Evolutionary conservation across 2,113 vertebrate genomes (phyloP), one percentile per base, ranked within the genome.

Genomic region (Vimba vimba): DNA sequence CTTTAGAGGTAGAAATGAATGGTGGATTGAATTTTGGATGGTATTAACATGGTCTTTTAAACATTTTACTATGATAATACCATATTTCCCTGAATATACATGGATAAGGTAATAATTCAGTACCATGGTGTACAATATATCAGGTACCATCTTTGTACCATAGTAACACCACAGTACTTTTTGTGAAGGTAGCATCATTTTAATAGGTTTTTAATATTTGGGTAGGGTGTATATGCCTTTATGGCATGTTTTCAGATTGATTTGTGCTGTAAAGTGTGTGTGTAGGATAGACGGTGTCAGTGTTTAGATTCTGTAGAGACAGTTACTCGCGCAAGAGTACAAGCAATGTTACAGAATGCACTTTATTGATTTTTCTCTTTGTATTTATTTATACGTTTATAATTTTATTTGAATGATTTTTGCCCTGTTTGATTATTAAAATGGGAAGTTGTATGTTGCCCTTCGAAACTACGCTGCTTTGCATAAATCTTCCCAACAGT

Each of bases 331-430:
- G n/a, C 74, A 79, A 66, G n/a, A 76, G 45, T 59, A 79, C 74
- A 86, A 75, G 17, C 86, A 86, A 73, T 89, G 86, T 83, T 83
- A 87, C 75, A 83, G 89, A 89, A 88, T 93, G 94, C 93, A 95
- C 94, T 94, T 94, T 94, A 93, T 92, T 93, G 93, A 39, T 71
- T 50, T 13, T 50, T 47, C 12, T 79, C 57, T 91, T 82, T 86
- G 79, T 87, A 73, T 89, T 86, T 78, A 86, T 91, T 90, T 82
- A 75, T 57, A 33, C 78, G 19, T 88, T 82, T 87, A 43, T 10
- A 27, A 33, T 50, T 55, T 66, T 57, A 13, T 13, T 52, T 59
- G 27, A 73, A 84, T 33, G 55, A 47, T 64, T 43, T 74, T 57
- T 8, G 25, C n/a, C 27, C 59, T 84, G 68, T 77, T 64, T 27